Evolutionary conservation across 2,797 vertebrate genomes (phyloP), one percentile per base, ranked within the genome.

Genomic region (Phyllotis vaccarum): DNA sequence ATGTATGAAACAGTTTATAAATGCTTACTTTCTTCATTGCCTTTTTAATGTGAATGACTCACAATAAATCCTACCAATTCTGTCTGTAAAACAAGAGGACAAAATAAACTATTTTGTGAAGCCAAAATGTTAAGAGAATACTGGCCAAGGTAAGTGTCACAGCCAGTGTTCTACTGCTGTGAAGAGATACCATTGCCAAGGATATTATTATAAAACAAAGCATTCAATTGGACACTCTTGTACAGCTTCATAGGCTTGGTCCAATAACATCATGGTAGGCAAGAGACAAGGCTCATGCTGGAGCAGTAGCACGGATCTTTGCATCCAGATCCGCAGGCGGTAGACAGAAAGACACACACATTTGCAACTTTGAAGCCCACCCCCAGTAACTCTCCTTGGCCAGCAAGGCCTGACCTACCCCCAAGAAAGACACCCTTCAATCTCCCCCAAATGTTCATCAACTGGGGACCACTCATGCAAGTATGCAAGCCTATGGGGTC

Each of bases 41-140:
- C 64, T 62, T 80, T 93, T 82, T 49, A 68, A 0, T 68, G 37
- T 19, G 37, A 10, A 49, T 52, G 6, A 24, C 43, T 70, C 54
- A 3, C 13, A 79, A 91, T 60, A 86, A 87, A 89, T 58, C 75
- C 34, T n/a, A 74, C 0, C 9, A 79, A 89, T 49, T 85, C 3
- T 60, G 1, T 24, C 85, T 58, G 34, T 79, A 46, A 74, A 89
- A n/a, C 17, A 91, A 92, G 10, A 58, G 2, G 1, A 3, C 12
- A 94, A 81, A 52, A 56, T 29, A 64, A 79, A 83, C 24, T 43
- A 72, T 91, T 83, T 94, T 22, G n/a, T 64, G 17, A 86, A 74
- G 1, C 6, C 12, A 90, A 3, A 6, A 17, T 70, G 29, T 70
- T 78, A 90, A 74, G 24, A 75, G 11, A 94, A 75, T 43, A 4